These are phyloP conservation scores for Talpa occidentalis DNA, from an alignment of 2,113 vertebrate species.

Conservation along the genomic window DNA sequence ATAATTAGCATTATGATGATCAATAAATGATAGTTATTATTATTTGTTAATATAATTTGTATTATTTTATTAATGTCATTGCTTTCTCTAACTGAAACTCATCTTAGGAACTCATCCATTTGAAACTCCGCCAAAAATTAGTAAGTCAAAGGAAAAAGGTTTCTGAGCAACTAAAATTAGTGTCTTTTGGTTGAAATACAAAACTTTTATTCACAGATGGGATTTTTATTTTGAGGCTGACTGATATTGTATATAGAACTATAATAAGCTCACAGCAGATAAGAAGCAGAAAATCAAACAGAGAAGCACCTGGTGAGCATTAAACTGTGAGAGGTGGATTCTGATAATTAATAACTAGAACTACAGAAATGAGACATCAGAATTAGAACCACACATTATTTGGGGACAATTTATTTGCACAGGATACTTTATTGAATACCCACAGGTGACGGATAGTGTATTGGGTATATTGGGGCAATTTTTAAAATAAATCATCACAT, in stretches of 20 bases:
- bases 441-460: not conserved
- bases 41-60: constrained; percentile 12
- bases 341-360: not conserved
- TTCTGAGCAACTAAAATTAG: constrained; percentile 32
- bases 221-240: constrained; percentile 23
- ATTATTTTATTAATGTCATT: constrained; percentile 4
- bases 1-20: not conserved
- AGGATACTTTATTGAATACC: not conserved
- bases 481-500: not conserved
- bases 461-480: not conserved
- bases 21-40: not conserved
- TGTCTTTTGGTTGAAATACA: not conserved
- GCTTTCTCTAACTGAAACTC: not conserved
- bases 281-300: not conserved
- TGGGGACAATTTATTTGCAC: not conserved
- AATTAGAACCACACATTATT: not conserved
- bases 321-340: not conserved
- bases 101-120: not conserved
- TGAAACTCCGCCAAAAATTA: not conserved
- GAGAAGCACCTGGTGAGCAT: not conserved
- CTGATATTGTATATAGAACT: not conserved
- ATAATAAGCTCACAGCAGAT: not conserved
- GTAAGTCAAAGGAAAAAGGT: constrained; percentile 36
- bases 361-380: not conserved
- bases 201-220: constrained; percentile 24